Percentiles rank a stretch among this genome's conserved stretches.
Evolutionary conservation across 1,140 invertebrate genomes (phyloP).

Genomic region (Caenorhabditis tropicalis): DNA sequence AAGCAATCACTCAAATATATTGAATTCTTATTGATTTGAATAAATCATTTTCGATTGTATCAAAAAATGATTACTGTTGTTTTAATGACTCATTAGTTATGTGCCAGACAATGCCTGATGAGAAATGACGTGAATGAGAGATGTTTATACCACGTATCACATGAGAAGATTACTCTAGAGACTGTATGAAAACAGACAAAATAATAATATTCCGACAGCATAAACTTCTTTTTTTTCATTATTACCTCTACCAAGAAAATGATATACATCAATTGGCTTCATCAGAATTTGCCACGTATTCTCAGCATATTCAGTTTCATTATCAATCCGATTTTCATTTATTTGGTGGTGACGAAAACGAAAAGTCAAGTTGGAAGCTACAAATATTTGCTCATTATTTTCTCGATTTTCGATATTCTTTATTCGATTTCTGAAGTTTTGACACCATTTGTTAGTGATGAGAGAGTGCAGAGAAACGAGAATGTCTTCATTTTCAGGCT

Average conservation of each 20-base stretch:
- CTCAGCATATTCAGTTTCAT: neutral
- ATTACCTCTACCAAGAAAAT: no score
- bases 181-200: no score
- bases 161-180: no score
- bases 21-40: neutral
- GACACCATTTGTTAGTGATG: neutral
- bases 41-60: neutral
- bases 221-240: no score
- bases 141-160: no score
- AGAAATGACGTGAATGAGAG: no score
- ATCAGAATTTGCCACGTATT: neutral
- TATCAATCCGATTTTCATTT: slow-evolving; percentile 3
- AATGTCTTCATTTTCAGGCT: neutral
- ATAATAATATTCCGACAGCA: no score
- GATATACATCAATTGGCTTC: slow-evolving; percentile 6
- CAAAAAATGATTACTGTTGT: no score
- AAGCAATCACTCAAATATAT: neutral
- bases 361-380: slow-evolving; percentile 14
- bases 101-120: no score
- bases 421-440: slow-evolving; percentile 9
- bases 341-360: neutral
- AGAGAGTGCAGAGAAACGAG: neutral
- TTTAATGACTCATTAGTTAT: no score
- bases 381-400: neutral
- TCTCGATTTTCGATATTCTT: neutral